These are phyloP conservation scores for Rhabdornis inornatus DNA, from an alignment of 2,113 vertebrate species.

Conservation along the genomic window DNA sequence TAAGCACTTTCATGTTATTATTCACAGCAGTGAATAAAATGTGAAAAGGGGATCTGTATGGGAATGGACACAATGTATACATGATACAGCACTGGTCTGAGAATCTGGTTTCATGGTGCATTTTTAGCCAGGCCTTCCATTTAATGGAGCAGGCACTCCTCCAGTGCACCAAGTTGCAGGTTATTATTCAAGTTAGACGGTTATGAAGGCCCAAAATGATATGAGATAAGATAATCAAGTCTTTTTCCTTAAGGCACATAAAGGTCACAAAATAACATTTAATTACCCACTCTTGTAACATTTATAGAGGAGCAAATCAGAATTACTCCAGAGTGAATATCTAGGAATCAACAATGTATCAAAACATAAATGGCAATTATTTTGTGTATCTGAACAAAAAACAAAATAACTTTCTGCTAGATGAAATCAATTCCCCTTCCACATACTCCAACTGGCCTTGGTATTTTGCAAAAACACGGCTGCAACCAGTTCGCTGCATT, in stretches of 20 bases:
- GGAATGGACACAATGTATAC: not conserved
- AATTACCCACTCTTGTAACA: conserved; percentile 33
- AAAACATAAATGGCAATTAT: conserved; percentile 41
- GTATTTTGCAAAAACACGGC: conserved; percentile 21
- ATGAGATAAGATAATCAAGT: not conserved
- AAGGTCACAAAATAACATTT: conserved; percentile 63
- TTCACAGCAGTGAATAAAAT: not conserved
- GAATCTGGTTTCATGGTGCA: not conserved
- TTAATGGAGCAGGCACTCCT: not conserved
- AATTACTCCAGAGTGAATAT: conserved; percentile 37
- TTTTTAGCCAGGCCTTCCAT: not conserved
- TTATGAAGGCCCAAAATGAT: not conserved
- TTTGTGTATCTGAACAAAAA: conserved; percentile 13
- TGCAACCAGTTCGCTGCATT: not conserved
- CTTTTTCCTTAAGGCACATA: conserved; percentile 52
- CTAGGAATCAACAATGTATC: conserved; percentile 9
- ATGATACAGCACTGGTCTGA: not conserved
- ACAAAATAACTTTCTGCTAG: not conserved
- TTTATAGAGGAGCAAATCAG: conserved; percentile 23
- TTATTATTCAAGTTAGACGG: not conserved
- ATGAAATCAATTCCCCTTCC: conserved; percentile 40
- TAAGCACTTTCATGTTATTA: not conserved
- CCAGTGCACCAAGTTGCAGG: not conserved
- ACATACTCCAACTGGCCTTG: conserved; percentile 6
- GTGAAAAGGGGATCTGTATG: not conserved